A percentile compares a stretch with the other conserved stretches of the same genome.
phyloP scores from a whole-genome alignment of 1,140 invertebrate genomes.

The Luehdorfia chinensis region DNA sequence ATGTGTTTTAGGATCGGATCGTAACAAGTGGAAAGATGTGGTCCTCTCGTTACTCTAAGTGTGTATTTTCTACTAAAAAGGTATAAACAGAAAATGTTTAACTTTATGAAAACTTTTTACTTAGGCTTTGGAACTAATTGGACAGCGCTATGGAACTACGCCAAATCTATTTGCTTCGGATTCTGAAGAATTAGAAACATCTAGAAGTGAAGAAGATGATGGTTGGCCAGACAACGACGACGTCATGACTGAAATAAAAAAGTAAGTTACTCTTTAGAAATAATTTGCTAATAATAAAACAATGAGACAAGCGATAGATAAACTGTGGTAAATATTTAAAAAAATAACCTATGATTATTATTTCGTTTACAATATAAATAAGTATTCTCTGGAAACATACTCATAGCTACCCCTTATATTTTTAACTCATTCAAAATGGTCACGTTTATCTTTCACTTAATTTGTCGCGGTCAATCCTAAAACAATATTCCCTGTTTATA shows the following conservation, averaged over 20 bases:
- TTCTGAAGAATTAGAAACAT: constrained; percentile 45
- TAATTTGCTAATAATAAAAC: too few relatives aligned
- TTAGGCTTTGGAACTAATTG: constrained; percentile 90
- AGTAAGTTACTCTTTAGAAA: too few relatives aligned
- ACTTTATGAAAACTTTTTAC: background rate
- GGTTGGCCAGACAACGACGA: constrained; percentile 67
- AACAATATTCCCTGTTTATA: constrained; percentile 4
- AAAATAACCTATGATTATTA: too few relatives aligned
- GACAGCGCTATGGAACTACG: constrained; percentile 84
- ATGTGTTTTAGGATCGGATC: too few relatives aligned
- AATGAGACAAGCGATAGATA: too few relatives aligned
- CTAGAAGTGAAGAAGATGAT: constrained; percentile 45
- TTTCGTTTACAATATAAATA: too few relatives aligned
- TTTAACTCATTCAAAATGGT: background rate
- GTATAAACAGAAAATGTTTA: too few relatives aligned
- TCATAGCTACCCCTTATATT: background rate
- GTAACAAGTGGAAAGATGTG: too few relatives aligned
- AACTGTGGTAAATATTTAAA: too few relatives aligned
- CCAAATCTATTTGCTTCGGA: constrained; percentile 63
- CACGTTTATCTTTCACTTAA: constrained; percentile 2
- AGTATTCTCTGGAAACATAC: background rate
- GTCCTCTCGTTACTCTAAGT: too few relatives aligned
- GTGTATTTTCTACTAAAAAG: too few relatives aligned
- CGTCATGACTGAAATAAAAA: constrained; percentile 70
- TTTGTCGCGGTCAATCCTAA: constrained; percentile 5